These are phyloP conservation scores for Mercenaria mercenaria DNA, from an alignment of 1,140 invertebrate genomes.

Conservation along the genomic window DNA sequence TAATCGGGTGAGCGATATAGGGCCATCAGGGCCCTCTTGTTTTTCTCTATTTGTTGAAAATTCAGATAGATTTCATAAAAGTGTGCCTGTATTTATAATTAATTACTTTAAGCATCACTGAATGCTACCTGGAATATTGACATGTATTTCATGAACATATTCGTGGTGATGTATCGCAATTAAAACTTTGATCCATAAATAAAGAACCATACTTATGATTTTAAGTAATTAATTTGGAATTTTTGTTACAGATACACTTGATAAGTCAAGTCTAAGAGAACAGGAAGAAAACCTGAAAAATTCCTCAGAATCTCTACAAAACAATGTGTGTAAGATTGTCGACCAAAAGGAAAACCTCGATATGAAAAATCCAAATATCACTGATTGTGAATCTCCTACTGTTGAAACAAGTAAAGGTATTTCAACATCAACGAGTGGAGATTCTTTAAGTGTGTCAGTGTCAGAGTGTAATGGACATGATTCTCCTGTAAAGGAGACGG, in stretches of 20 bases:
- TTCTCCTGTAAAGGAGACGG: slow-evolving; percentile 68
- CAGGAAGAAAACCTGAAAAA: slow-evolving; percentile 63
- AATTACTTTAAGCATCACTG: too few species aligned
- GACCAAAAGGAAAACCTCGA: slow-evolving; percentile 63
- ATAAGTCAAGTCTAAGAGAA: slow-evolving; percentile 55
- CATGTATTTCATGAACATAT: too few species aligned
- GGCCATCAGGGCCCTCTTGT: too few species aligned
- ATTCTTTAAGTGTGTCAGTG: slow-evolving; percentile 62
- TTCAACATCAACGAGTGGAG: slow-evolving; percentile 65
- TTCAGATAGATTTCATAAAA: too few species aligned
- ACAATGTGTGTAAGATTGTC: slow-evolving; percentile 19
- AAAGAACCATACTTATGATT: too few species aligned
- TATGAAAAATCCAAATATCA: slow-evolving; percentile 44
- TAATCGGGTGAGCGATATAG: too few species aligned
- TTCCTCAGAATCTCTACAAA: slow-evolving; percentile 63
- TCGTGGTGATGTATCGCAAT: too few species aligned
- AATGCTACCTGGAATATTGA: too few species aligned
- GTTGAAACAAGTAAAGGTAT: slow-evolving; percentile 58
- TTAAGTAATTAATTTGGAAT: too few species aligned
- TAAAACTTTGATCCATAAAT: too few species aligned
- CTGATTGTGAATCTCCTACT: slow-evolving; percentile 59
- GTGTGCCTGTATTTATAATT: too few species aligned
- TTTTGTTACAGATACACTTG: slow-evolving; percentile 39
- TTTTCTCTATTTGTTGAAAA: too few species aligned
- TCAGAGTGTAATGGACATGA: slow-evolving; percentile 78